These are phyloP conservation scores for Aphelocoma coerulescens DNA, from an alignment of 2,113 vertebrate genomes.

Conservation along the genomic window DNA sequence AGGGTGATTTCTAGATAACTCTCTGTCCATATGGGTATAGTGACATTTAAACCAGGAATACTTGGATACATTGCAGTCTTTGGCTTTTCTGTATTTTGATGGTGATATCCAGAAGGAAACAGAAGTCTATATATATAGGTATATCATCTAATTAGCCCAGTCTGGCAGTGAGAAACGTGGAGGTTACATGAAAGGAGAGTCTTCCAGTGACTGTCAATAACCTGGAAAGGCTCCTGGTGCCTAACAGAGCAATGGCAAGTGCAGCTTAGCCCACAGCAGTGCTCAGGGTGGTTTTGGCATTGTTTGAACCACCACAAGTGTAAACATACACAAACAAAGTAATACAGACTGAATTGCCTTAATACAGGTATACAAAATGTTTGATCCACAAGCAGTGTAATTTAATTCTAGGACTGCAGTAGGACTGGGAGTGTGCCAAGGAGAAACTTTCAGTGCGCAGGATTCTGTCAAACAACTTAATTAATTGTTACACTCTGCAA, in stretches of 20 bases:
- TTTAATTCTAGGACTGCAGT: background rate
- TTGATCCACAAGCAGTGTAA: background rate
- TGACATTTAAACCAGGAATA: background rate
- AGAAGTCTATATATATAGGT: background rate
- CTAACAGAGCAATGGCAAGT: background rate
- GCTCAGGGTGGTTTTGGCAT: background rate
- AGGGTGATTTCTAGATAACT: background rate
- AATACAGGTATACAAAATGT: background rate
- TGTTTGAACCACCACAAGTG: background rate
- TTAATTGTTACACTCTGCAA: background rate
- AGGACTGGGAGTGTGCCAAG: background rate
- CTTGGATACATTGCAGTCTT: background rate
- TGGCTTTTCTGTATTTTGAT: background rate
- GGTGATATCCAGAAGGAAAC: background rate
- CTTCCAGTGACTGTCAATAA: background rate
- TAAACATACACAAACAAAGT: background rate
- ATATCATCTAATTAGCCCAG: background rate
- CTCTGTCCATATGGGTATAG: background rate
- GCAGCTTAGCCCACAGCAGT: background rate
- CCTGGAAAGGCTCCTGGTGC: background rate
- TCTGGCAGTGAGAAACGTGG: background rate
- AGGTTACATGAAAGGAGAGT: background rate
- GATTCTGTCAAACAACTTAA: conserved; percentile 1
- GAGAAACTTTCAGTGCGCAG: background rate
- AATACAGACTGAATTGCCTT: background rate